Evolutionary conservation across 2,113 vertebrate genomes (phyloP), one percentile per base, ranked within the genome.

Genomic region (Nansenia antarctica): DNA sequence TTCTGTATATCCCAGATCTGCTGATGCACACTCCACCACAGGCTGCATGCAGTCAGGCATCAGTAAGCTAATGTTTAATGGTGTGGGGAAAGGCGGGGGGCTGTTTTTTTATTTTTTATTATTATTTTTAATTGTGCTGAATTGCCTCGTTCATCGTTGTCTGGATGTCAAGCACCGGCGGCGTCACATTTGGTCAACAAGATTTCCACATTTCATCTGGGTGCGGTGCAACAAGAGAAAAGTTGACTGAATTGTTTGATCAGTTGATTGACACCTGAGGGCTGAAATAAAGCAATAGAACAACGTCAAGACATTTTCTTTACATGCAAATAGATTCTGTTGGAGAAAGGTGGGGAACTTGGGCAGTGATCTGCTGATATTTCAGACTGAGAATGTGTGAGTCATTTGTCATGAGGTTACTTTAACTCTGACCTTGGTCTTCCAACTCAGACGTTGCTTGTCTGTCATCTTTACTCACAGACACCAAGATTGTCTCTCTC

Each of bases 1-100:
- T 61, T 60, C 72, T 75, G 52, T 27, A 57, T 67, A 54, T 62
- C n/a, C 27, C 22, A 65, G 79, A 81, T 81, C 73, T 85, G 80
- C 84, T 85, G 72, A 84, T 74, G 72, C 45, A 79, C 61, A 31
- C 76, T 30, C 1, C 27, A 57, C 24, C 24, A 14, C 14, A 68
- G 58, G 45, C 66, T 72, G 64, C 37, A 63, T 58, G 62, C 66
- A 76, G 71, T 75, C 39, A 30, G 65, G 63, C 82, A 79, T 65
- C 68, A 53, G 4, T 27, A 64, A 49, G 59, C 54, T 27, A 69
- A 45, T 37, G 66, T 82, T 80, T 79, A 77, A 77, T 65, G 45
- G 20, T 11, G 54, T 53, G 35, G 20, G 34, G 7, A 35, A 22
- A 15, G n/a, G 42, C 6, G 53, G 57, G 63, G 3, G 42, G 37